A percentile compares a stretch with the other conserved stretches of the same genome.
These are phyloP conservation scores for Nebria salina DNA, from an alignment of 2,888 invertebrate genomes.

Conservation along the genomic window DNA sequence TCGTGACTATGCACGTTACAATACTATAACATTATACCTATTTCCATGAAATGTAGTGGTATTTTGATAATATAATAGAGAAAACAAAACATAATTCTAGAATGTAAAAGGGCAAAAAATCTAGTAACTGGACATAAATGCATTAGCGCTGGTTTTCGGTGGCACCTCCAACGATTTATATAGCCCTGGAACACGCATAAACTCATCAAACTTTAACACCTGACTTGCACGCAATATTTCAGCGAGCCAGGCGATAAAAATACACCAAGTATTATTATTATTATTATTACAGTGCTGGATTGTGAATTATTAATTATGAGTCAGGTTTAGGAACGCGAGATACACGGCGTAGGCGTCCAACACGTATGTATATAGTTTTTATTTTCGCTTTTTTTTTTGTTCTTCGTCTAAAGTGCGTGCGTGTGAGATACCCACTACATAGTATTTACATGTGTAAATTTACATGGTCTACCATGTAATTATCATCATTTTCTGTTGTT, in stretches of 20 bases:
- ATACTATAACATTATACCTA: too few species aligned
- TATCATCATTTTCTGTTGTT: slow-evolving; percentile 25
- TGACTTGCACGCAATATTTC: slow-evolving; percentile 39
- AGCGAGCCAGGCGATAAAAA: slow-evolving; percentile 36
- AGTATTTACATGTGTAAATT: slow-evolving; percentile 45
- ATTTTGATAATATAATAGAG: too few species aligned
- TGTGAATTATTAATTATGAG: slow-evolving; percentile 42
- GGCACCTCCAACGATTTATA: neutral
- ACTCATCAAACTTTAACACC: slow-evolving; percentile 41
- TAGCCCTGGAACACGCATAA: slow-evolving; percentile 20
- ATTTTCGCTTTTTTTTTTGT: neutral
- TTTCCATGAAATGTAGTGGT: too few species aligned
- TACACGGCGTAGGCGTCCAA: slow-evolving; percentile 18
- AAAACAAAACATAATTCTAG: too few species aligned
- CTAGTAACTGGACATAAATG: neutral
- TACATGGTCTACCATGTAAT: slow-evolving; percentile 33
- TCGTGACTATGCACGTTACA: too few species aligned
- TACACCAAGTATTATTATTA: neutral
- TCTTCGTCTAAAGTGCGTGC: neutral
- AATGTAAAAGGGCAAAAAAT: neutral
- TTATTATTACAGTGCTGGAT: slow-evolving; percentile 20
- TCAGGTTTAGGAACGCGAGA: slow-evolving; percentile 23
- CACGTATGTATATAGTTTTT: neutral
- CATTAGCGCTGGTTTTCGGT: neutral
- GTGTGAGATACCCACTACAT: neutral